Base-by-base conservation (phyloP, 2,888 invertebrate species). In the Chrysodeixis includens region DNA sequence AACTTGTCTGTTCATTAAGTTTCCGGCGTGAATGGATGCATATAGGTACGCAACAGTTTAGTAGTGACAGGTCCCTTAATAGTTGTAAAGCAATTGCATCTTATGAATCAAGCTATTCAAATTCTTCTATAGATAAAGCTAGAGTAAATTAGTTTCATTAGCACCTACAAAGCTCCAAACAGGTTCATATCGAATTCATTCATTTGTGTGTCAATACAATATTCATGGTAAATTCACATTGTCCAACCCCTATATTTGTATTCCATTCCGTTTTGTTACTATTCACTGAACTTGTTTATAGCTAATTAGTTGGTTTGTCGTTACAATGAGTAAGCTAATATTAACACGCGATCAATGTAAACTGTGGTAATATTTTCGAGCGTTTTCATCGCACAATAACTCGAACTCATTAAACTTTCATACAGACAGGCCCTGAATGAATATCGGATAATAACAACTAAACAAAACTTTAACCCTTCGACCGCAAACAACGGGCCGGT, bases 401-500 rank as follows among this genome's bases (percentile, higher is more conserved):
- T 26, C 56, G 56, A 14, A 40, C 44, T 9, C 58, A 56, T 54
- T 51, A 60, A 73, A 56, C 60, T 74, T 62, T 9, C 12, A 30
- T 40, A 49, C 12, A 40, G 18, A 22, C 20, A 52, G 14, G 44
- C 64, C 64, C 60, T 12, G 62, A 74, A 77, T 72, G 16, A 77
- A 67, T 62, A 77, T 59, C 68, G 56, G 59, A 52, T 62, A 62
- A 73, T 60, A 74, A 73, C 78, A 66, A 72, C 74, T 62, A 61
- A 62, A 74, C 69, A 60, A 61, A 70, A 54, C 76, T 65, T 71
- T 62, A 74, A 66, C 73, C 73, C 73, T 74, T 68, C 62, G 52
- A 71, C 80, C 78, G 54, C 80, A 79, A 79, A 82, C 66, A 74
- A 65, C 65, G 49, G 60, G 63, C 66, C 54, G 69, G 66, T 75